Conservation (phyloP, 2,797 vertebrate genomes). For the Psittacula echo region DNA sequence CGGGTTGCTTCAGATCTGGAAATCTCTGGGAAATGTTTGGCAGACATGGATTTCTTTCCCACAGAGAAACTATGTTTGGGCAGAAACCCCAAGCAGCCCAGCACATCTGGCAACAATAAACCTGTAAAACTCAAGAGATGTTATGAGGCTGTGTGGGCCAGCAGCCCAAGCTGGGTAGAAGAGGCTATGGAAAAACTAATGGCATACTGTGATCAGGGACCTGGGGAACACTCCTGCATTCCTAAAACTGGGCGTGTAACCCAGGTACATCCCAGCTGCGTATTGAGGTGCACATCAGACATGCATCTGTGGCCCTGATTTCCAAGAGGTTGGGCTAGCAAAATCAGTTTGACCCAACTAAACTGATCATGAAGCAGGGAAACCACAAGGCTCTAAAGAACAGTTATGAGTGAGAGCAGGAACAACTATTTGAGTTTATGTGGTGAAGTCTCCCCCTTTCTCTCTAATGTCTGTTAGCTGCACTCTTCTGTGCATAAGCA, state of each 20-base stretch:
- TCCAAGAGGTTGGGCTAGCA: background rate
- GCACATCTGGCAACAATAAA: background rate
- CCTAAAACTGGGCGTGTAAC: background rate
- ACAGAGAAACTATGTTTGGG: background rate
- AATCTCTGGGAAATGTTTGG: background rate
- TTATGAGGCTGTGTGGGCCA: background rate
- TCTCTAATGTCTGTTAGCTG: background rate
- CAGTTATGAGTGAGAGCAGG: background rate
- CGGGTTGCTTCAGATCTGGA: background rate
- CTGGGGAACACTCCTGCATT: background rate
- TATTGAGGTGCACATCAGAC: background rate
- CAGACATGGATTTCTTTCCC: background rate
- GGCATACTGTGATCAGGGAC: background rate
- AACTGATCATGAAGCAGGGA: background rate
- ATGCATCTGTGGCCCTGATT: background rate
- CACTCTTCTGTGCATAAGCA: background rate
- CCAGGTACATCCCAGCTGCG: background rate
- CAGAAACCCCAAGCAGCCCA: background rate
- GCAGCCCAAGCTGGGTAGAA: background rate
- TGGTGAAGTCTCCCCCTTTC: background rate
- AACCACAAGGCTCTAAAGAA: background rate
- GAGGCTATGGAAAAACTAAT: background rate
- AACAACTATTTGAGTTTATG: background rate
- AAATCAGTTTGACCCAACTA: background rate
- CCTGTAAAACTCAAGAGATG: background rate